phyloP scores from a whole-genome alignment of 2,797 vertebrate genomes.

The Pantherophis alleghaniensis region DNA sequence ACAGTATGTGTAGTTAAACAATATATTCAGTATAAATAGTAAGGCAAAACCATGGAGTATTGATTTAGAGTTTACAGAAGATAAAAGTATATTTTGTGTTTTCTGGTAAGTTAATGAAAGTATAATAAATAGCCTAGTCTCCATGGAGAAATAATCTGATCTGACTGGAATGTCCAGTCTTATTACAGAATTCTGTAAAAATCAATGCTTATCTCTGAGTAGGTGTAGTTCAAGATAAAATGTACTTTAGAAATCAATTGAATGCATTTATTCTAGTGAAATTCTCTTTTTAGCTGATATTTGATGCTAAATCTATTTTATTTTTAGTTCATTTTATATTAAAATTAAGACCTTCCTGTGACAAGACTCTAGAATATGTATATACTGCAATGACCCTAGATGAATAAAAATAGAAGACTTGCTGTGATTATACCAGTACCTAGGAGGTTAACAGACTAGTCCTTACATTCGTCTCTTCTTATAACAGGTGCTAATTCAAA shows the following conservation, averaged over 20 bases:
- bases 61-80: not conserved
- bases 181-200: not conserved
- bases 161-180: slow-evolving; percentile 38
- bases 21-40: not conserved
- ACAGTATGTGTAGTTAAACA: not conserved
- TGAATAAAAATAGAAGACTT: slow-evolving; percentile 52
- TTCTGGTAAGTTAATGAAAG: slow-evolving; percentile 18
- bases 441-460: slow-evolving; percentile 2
- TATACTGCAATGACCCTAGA: not conserved
- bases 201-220: not conserved
- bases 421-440: slow-evolving; percentile 11
- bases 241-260: slow-evolving; percentile 11
- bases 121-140: slow-evolving; percentile 47
- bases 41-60: not conserved
- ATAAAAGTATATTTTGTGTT: slow-evolving; percentile 21
- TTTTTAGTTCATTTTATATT: slow-evolving; percentile 16
- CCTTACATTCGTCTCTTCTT: not conserved
- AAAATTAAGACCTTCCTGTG: slow-evolving; percentile 30
- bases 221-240: slow-evolving; percentile 8
- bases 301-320: not conserved
- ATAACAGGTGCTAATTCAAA: slow-evolving; percentile 26
- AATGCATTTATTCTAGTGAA: not conserved
- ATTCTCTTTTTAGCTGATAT: not conserved
- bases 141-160: slow-evolving; percentile 37
- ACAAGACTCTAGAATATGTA: no score